Base-by-base conservation (phyloP, 2,888 invertebrate species). In the Seira ritae region DNA sequence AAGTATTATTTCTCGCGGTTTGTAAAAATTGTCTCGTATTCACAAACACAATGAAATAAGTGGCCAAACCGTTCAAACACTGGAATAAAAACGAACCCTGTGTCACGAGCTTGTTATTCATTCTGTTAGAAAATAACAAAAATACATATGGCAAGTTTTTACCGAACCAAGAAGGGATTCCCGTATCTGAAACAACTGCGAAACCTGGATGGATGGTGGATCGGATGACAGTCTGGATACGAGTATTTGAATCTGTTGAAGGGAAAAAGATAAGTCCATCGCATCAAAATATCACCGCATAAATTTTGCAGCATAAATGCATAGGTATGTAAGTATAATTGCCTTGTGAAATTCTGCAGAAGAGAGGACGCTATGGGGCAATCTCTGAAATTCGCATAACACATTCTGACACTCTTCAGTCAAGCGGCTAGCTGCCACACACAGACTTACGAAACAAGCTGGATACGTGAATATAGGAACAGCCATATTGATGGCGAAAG, bases 121-220 rank as follows among this genome's bases (percentile, higher is more conserved):
- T n/a, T n/a, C n/a, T n/a, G n/a, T n/a, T n/a, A n/a, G n/a, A n/a
- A n/a, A n/a, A n/a, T n/a, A n/a, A n/a, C n/a, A n/a, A n/a, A n/a
- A n/a, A n/a, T n/a, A n/a, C 8, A 31, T 31, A 31, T 4, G 31
- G 8, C 2, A 31, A 4, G 8, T 50, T 20, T 22, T 65, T 77
- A 70, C 77, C 69, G 77, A 69, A 15, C 70, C 65, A 20, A 77
- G 70, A 0, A 77, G 17, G 4, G 68, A 42, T n/a, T 77, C 70
- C 8, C 70, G 60, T 22, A 77, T 62, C 0, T 70, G 12, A 24
- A 77, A 69, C 19, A 62, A 15, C 6, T 77, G 62, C 1, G 70
- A 23, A 0, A 77, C 70, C 22, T 42, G 62, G n/a, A 77, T 69
- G 0, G 15, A 22, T n/a, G 77, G 77, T n/a, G 70, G 70, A n/a